These are phyloP conservation scores for Halictus rubicundus DNA, from an alignment of 1,140 invertebrate genomes.

Conservation along the genomic window DNA sequence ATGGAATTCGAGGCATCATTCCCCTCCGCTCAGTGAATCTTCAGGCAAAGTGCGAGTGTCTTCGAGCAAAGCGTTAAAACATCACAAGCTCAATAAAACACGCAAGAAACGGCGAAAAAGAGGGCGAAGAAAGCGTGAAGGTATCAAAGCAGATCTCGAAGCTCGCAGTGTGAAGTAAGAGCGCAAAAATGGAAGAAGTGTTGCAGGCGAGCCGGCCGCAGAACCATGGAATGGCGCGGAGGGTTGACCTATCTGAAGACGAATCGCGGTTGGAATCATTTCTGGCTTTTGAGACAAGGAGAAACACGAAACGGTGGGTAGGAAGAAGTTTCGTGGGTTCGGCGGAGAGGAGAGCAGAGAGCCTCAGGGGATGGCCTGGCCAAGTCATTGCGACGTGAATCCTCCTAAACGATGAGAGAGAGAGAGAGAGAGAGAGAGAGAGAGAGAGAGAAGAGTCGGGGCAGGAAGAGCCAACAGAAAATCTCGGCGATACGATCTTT, in stretches of 20 bases:
- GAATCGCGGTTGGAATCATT: slow-evolving; percentile 25
- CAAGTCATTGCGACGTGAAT: slow-evolving; percentile 29
- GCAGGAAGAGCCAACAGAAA: slow-evolving; percentile 47
- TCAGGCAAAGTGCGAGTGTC: too few species aligned
- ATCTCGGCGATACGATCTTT: slow-evolving; percentile 66
- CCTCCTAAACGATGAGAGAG: slow-evolving; percentile 46
- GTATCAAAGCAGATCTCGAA: not conserved
- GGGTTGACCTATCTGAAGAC: slow-evolving; percentile 27
- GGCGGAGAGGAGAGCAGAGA: not conserved
- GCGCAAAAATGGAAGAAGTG: not conserved
- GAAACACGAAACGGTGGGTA: not conserved
- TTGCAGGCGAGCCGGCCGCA: not conserved
- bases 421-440: too few species aligned
- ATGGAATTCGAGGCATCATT: too few species aligned
- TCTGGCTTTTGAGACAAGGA: not conserved
- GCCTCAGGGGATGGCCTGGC: not conserved
- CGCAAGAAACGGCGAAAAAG: too few species aligned
- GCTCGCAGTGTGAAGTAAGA: not conserved
- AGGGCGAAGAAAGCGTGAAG: not conserved
- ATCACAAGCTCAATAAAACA: too few species aligned
- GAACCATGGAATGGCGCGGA: not conserved
- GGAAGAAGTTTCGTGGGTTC: slow-evolving; percentile 11
- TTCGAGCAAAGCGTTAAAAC: too few species aligned
- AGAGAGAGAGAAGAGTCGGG: not conserved
- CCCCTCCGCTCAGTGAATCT: too few species aligned